Evolutionary conservation across 2,888 invertebrate species (phyloP).

Genomic region (Acrocera orbiculus): DNA sequence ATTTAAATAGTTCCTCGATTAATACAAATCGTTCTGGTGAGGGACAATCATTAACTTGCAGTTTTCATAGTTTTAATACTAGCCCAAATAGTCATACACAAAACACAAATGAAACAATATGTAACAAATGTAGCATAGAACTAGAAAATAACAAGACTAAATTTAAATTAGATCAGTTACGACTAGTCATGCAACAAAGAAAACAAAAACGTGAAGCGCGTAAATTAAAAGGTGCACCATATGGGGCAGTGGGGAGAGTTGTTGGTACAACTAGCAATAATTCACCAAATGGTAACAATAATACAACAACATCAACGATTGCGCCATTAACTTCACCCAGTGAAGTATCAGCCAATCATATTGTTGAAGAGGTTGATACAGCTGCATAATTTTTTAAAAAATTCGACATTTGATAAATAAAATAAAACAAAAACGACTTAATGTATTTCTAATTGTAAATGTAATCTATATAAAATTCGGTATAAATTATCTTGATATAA

Average conservation of each 20-base stretch:
- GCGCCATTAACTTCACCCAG: constrained; percentile 18
- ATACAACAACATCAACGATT: constrained; percentile 13
- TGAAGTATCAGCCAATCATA: constrained; percentile 28
- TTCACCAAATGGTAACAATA: constrained; percentile 2
- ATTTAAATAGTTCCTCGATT: constrained; percentile 1
- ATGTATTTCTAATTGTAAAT: too few relatives aligned
- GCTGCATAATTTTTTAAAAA: constrained; percentile 24
- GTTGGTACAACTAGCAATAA: constrained; percentile 4
- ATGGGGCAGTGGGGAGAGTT: constrained; percentile 22
- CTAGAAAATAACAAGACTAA: constrained; percentile 62
- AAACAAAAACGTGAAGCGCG: constrained; percentile 67
- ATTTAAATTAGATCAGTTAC: constrained; percentile 71
- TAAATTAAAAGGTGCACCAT: constrained; percentile 50
- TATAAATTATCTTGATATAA: too few relatives aligned
- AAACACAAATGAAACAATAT: constrained; percentile 15
- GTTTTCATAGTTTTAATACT: constrained; percentile 12
- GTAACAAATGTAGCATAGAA: constrained; percentile 37
- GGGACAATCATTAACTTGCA: constrained; percentile 20
- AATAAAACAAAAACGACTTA: too few relatives aligned
- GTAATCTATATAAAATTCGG: too few relatives aligned
- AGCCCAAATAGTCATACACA: background rate
- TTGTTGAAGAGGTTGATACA: constrained; percentile 31
- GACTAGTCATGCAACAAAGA: constrained; percentile 79
- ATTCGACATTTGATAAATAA: too few relatives aligned
- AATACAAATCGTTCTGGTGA: constrained; percentile 12